Evolutionary conservation across 2,797 vertebrate genomes (phyloP), one percentile per base, ranked within the genome.

Genomic region (Pseudochromis fuscus): DNA sequence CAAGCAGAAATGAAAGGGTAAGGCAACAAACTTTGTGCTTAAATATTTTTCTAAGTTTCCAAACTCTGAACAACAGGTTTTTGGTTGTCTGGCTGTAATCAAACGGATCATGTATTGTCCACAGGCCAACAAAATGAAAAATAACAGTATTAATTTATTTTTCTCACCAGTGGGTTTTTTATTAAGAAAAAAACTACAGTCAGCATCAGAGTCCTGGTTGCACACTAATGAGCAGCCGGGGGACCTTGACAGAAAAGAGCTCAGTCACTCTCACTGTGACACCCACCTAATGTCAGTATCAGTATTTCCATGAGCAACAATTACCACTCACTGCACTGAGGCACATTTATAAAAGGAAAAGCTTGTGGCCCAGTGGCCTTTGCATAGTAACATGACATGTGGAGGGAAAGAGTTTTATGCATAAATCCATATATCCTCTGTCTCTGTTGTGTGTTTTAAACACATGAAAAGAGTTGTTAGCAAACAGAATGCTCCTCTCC

Each of bases 201-300:
- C 52, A 53, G 57, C 51, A 58, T 35, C 30, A 0, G 4, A 59
- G 50, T n/a, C 60, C 49, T 75, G 2, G 15, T 35, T 37, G 46
- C 25, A 58, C 60, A 74, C 61, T 77, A 84, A 86, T 81, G 61
- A 81, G 49, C 44, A 62, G 33, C 69, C 46, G 5, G 30, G 56
- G 67, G 72, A 72, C 15, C 52, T 7, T 25, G 7, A 50, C 24
- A 48, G 55, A 25, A 60, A 24, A 25, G 19, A 64, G 55, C 50
- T 38, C 1, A 5, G 67, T 49, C 42, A 44, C 61, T 69, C 51
- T 64, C 24, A 23, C 49, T 23, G 30, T 44, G 44, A 72, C 66
- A 70, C 31, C 45, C 19, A 50, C 18, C 55, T 67, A 35, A 79
- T 77, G 55, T 53, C 68, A 25, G 16, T 10, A 5, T 18, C 45